phyloP scores from a whole-genome alignment of 2,113 vertebrate genomes.

The Ondatra zibethicus region DNA sequence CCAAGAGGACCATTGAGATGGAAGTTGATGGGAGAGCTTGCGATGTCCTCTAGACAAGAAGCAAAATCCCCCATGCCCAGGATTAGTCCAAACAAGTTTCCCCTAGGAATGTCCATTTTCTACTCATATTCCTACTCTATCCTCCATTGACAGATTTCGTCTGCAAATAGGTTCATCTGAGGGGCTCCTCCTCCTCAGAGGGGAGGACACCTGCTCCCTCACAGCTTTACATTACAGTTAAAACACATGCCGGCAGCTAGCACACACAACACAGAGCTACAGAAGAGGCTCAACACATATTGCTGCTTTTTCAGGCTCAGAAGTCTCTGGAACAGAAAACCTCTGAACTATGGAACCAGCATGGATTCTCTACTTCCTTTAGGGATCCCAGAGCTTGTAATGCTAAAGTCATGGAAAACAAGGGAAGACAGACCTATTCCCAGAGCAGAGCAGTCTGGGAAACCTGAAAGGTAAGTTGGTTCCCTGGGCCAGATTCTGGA shows the following conservation, averaged over 20 bases:
- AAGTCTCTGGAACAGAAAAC: constrained; percentile 27
- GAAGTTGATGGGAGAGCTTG: neutral
- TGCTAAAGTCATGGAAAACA: constrained; percentile 4
- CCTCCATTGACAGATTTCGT: neutral
- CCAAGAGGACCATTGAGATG: neutral
- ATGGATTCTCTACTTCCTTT: neutral
- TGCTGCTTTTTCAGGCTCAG: neutral
- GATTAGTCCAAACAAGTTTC: neutral
- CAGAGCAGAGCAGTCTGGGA: neutral
- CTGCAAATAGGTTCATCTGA: neutral
- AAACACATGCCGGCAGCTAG: too few relatives aligned
- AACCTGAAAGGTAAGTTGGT: neutral
- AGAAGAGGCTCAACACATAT: neutral
- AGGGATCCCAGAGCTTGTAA: neutral
- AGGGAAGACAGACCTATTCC: neutral
- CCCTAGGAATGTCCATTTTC: neutral
- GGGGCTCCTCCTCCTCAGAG: neutral
- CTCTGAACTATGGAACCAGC: neutral
- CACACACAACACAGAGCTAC: neutral
- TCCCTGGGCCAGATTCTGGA: neutral
- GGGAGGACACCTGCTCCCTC: neutral
- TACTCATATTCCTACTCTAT: neutral
- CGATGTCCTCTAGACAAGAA: neutral
- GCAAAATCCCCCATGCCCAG: neutral
- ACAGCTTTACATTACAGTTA: neutral